phyloP scores from a whole-genome alignment of 2,888 invertebrate species.

The Melanotus villosus region DNA sequence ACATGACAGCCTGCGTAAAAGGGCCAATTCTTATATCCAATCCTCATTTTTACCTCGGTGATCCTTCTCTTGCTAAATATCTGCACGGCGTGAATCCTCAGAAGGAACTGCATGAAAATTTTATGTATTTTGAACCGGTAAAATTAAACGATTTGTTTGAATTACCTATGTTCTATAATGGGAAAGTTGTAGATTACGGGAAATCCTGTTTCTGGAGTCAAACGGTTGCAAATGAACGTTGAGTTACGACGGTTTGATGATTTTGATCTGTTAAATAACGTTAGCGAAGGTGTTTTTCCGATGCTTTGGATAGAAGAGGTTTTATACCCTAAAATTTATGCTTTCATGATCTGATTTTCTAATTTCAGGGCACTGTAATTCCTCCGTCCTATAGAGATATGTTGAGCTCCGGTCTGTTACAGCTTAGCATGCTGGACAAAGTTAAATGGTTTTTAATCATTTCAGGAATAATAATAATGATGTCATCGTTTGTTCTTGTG shows the following conservation, averaged over 20 bases:
- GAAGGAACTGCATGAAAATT: conserved; percentile 72
- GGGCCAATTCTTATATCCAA: conserved; percentile 76
- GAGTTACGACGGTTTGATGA: conserved; percentile 68
- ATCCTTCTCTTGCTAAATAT: conserved; percentile 70
- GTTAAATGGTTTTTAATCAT: conserved; percentile 68
- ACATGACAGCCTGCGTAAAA: conserved; percentile 71
- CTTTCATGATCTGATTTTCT: too few species aligned
- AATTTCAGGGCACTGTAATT: conserved; percentile 52
- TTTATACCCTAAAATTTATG: too few species aligned
- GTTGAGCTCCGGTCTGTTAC: conserved; percentile 64
- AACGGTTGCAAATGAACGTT: conserved; percentile 73
- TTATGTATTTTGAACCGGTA: conserved; percentile 75
- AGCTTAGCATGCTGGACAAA: conserved; percentile 66
- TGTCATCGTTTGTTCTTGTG: conserved; percentile 49
- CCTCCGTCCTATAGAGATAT: conserved; percentile 63
- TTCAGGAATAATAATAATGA: conserved; percentile 59
- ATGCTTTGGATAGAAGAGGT: conserved; percentile 76
- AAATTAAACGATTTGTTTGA: too few species aligned
- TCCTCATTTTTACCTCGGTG: conserved; percentile 77
- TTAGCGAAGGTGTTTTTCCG: conserved; percentile 73
- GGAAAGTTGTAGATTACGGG: conserved; percentile 71
- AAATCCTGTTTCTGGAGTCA: conserved; percentile 70
- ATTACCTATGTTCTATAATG: too few species aligned
- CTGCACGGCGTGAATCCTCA: conserved; percentile 72
- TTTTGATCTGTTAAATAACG: conserved; percentile 69